These are phyloP conservation scores for Drosophila helvetica DNA, from an alignment of 2,888 invertebrate genomes.

Conservation along the genomic window DNA sequence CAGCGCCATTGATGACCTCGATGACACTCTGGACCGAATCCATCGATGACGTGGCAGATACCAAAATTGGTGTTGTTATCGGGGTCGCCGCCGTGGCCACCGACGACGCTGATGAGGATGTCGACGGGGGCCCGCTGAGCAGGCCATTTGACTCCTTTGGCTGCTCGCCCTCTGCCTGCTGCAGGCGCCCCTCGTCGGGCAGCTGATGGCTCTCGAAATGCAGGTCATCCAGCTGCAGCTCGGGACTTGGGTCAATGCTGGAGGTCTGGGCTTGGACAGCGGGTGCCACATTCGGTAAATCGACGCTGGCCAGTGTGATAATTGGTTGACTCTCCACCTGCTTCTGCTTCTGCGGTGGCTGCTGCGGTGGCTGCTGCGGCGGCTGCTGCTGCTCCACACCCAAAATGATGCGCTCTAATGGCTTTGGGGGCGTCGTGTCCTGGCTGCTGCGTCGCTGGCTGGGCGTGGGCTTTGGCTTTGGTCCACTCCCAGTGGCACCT, in stretches of 20 bases:
- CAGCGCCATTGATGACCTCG: conserved; percentile 57
- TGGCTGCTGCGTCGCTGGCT: conserved; percentile 64
- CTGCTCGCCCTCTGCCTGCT: conserved; percentile 9
- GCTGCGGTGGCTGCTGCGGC: background rate
- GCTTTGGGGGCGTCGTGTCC: conserved; percentile 67
- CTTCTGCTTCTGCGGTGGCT: background rate
- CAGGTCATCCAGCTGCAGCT: conserved; percentile 59
- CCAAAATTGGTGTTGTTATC: conserved; percentile 71
- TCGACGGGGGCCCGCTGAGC: conserved; percentile 61
- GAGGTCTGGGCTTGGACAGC: background rate
- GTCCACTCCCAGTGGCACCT: background rate
- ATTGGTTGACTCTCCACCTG: conserved; percentile 40
- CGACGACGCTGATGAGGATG: conserved; percentile 53
- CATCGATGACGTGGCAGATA: conserved; percentile 78
- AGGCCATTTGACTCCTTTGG: conserved; percentile 27
- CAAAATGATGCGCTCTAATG: conserved; percentile 83
- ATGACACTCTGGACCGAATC: conserved; percentile 78
- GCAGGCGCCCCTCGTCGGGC: conserved; percentile 59
- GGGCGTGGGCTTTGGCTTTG: conserved; percentile 61
- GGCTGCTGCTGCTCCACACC: conserved; percentile 72
- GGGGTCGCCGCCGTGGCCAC: conserved; percentile 51
- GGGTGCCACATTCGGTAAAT: conserved; percentile 62
- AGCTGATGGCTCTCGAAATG: conserved; percentile 80
- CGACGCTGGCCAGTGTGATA: conserved; percentile 75
- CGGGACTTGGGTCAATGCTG: conserved; percentile 42